Percentiles rank a stretch among this genome's conserved stretches.
These are phyloP conservation scores for Osmerus eperlanus DNA, from an alignment of 2,113 vertebrate species.

Conservation along the genomic window DNA sequence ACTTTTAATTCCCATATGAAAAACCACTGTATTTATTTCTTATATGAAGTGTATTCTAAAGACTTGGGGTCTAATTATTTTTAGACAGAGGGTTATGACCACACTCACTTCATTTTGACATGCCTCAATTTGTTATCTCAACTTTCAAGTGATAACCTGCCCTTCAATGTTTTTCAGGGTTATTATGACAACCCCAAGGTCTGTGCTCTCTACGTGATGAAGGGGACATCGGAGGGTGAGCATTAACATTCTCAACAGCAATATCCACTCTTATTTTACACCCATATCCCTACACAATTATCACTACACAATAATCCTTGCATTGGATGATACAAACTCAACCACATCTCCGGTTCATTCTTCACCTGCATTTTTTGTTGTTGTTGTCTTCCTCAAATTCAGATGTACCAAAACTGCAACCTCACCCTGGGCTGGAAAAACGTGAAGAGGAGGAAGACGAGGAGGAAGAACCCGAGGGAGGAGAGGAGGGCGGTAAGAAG, in stretches of 20 bases:
- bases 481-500: constrained; percentile 87
- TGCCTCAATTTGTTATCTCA: background rate
- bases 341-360: no score
- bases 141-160: constrained; percentile 4
- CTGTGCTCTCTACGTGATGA: constrained; percentile 94
- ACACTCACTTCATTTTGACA: background rate
- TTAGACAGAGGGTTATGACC: no score
- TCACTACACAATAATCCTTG: no score
- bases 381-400: constrained; percentile 24
- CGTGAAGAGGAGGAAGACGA: constrained; percentile 92
- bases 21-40: no score
- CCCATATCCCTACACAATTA: no score
- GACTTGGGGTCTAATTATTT: no score
- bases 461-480: constrained; percentile 85
- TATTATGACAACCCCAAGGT: constrained; percentile 99
- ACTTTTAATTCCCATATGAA: no score
- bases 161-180: constrained; percentile 74
- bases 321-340: no score
- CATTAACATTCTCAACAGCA: background rate
- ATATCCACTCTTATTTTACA: background rate
- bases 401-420: constrained; percentile 97
- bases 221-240: constrained; percentile 92
- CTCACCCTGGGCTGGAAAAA: constrained; percentile 93
- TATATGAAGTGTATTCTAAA: no score
- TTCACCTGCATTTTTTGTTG: background rate